Evolutionary conservation across 1,140 invertebrate species (phyloP), one percentile per base, ranked within the genome.

Genomic region (Potamilus streckersoni): DNA sequence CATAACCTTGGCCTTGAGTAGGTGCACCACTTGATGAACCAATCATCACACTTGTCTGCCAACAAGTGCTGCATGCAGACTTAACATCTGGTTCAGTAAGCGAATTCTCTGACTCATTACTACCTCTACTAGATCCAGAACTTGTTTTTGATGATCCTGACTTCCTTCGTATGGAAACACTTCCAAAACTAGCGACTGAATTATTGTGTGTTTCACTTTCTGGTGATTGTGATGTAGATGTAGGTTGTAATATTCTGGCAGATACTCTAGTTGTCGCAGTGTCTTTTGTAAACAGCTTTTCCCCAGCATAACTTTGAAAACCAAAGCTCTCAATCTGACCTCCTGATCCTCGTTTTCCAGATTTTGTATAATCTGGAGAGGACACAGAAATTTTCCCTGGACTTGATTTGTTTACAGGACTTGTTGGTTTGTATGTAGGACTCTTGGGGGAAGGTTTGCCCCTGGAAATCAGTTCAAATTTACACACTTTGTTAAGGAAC

Each of bases 211-310:
- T 69, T 72, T 77, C 75, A 75, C 20, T 75, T 15, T 19, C 15
- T 4, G 75, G 82, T 75, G 60, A 83, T 82, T 74, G 84, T 84
- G 20, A 71, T 31, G 20, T 81, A 79, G 57, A 84, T 73, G 49
- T 82, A 78, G 19, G 70, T 23, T 82, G 80, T 55, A 87, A 64
- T 64, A 85, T 63, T 74, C 81, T 82, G 12, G 83, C 83, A n/a
- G 88, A 81, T 13, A 89, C 80, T 38, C 88, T 78, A 12, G 87
- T 89, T 0, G 86, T 88, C 5, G 83, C 84, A 20, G 87, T 89
- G 74, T 90, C 85, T 57, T 85, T 84, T 0, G 86, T 88, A 73
- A 90, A 90, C 49, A 90, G 66, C 77, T 90, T 90, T 76, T 90
- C 89, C 14, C 89, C 89, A 14, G 81, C 63, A 77, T 87, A 83